These are phyloP conservation scores for Thymelicus sylvestris DNA, from an alignment of 2,888 invertebrate genomes.

Conservation along the genomic window DNA sequence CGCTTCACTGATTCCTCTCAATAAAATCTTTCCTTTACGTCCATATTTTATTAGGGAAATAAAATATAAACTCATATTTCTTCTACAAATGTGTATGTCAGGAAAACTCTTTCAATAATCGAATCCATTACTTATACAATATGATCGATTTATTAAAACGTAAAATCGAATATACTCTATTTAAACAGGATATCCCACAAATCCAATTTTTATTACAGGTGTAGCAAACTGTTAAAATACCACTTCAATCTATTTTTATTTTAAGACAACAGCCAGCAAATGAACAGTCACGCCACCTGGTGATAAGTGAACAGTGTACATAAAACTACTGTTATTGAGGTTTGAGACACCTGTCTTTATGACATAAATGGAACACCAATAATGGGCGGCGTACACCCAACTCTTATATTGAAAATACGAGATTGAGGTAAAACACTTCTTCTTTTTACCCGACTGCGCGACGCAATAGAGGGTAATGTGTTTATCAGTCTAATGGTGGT, in stretches of 20 bases:
- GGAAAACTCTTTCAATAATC: not conserved
- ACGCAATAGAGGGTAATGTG: too few relatives aligned
- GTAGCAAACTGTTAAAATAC: not conserved
- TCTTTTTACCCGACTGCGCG: too few relatives aligned
- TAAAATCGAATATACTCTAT: not conserved
- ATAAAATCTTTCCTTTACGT: conserved; percentile 23
- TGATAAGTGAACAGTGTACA: too few relatives aligned
- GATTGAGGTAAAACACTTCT: too few relatives aligned
- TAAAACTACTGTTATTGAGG: too few relatives aligned
- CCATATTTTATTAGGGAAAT: conserved; percentile 19
- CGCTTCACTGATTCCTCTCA: conserved; percentile 30
- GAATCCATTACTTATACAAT: not conserved
- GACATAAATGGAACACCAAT: too few relatives aligned
- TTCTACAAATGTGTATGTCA: conserved; percentile 5
- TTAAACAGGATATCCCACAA: not conserved
- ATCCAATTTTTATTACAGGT: not conserved
- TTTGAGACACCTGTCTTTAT: too few relatives aligned
- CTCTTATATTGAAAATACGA: too few relatives aligned
- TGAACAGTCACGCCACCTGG: not conserved
- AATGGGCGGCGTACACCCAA: too few relatives aligned
- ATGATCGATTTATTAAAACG: not conserved
- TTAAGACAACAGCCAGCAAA: not conserved
- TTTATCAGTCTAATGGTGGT: too few relatives aligned
- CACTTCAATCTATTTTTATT: not conserved
- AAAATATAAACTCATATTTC: conserved; percentile 26